A percentile compares a stretch with the other conserved stretches of the same genome.
These are phyloP conservation scores for Alca torda DNA, from an alignment of 2,797 vertebrate species.

Conservation along the genomic window DNA sequence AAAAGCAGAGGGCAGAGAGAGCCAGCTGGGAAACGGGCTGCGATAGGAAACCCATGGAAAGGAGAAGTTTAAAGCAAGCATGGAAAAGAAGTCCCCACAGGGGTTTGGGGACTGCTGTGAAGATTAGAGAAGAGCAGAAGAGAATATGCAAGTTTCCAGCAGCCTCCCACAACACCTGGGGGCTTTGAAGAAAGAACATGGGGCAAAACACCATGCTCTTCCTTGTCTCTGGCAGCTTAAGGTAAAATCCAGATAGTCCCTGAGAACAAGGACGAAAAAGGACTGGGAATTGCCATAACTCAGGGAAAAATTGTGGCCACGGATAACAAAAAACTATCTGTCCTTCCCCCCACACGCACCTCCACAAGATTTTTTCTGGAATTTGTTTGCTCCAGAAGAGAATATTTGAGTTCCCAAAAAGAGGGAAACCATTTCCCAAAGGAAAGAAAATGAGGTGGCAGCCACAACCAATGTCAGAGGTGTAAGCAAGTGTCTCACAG, in stretches of 20 bases:
- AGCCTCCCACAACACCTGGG: background rate
- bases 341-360: background rate
- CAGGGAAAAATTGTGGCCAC: background rate
- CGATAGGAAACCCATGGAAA: background rate
- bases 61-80: background rate
- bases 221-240: background rate
- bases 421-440: background rate
- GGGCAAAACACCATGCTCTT: background rate
- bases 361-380: background rate
- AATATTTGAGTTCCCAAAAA: background rate
- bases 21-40: background rate
- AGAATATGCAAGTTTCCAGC: background rate
- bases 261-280: background rate
- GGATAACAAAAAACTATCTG: background rate
- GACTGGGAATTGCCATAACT: background rate
- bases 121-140: background rate
- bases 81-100: background rate
- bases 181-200: background rate
- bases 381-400: background rate
- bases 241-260: background rate
- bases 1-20: background rate
- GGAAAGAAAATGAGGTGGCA: background rate
- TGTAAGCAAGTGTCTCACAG: background rate
- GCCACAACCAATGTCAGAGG: background rate
- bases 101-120: background rate